These are phyloP conservation scores for Melierax canorus DNA, from an alignment of 2,113 vertebrate species.

Conservation along the genomic window DNA sequence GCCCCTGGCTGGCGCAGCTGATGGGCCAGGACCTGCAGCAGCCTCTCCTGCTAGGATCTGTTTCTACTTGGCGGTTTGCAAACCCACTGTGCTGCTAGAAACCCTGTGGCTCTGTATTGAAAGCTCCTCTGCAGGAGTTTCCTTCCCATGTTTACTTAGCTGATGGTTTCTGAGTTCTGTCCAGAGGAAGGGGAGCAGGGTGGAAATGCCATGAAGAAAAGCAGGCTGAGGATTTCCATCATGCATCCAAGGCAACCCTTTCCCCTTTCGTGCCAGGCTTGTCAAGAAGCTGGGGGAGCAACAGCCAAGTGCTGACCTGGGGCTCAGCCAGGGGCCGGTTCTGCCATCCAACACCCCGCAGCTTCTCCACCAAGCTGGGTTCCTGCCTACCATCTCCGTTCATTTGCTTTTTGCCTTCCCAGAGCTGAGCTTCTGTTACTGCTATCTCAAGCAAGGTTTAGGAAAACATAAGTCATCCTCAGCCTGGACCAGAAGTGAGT, in stretches of 20 bases:
- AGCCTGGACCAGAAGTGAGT: background rate
- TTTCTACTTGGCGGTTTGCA: background rate
- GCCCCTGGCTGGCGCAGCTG: background rate
- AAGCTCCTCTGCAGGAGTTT: background rate
- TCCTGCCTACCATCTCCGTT: background rate
- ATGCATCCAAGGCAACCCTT: background rate
- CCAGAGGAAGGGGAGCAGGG: background rate
- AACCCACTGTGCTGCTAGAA: background rate
- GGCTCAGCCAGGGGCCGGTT: background rate
- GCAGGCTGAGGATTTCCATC: background rate
- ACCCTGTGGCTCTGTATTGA: background rate
- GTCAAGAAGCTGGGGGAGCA: accelerated
- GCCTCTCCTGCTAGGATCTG: background rate
- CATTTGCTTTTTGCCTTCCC: background rate
- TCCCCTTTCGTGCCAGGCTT: background rate
- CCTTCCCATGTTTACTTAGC: background rate
- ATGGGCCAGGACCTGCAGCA: background rate
- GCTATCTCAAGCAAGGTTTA: background rate
- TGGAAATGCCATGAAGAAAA: background rate
- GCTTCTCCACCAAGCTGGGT: accelerated
- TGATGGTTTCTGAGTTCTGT: background rate
- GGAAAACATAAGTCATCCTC: background rate
- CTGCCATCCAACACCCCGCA: background rate
- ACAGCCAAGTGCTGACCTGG: background rate
- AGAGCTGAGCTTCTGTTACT: background rate